Evolutionary conservation across 2,888 invertebrate genomes (phyloP).

Genomic region (Hipparchia semele): DNA sequence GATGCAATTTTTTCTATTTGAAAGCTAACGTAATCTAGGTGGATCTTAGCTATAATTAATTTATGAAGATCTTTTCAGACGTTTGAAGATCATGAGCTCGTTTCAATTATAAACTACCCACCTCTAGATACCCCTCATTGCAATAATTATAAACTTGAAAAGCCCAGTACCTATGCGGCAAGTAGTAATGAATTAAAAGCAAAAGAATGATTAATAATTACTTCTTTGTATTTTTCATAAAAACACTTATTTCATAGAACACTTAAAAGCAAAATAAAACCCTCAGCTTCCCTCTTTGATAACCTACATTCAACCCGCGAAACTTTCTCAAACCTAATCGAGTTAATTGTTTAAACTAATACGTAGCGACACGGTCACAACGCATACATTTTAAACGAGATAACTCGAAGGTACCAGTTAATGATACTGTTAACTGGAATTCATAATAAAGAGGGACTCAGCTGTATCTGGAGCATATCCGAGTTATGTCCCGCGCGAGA

Average conservation of each 20-base stretch:
- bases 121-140: no score
- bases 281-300: neutral
- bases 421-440: conserved; percentile 82
- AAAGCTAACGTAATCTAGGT: no score
- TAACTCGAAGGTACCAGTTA: conserved; percentile 77
- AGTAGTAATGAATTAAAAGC: no score
- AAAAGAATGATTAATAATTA: no score
- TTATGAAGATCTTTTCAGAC: no score
- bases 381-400: conserved; percentile 72
- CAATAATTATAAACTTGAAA: no score
- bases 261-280: neutral
- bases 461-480: conserved; percentile 74
- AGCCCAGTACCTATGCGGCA: no score
- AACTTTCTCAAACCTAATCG: conserved; percentile 8
- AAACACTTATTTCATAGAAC: neutral
- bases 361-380: conserved; percentile 21
- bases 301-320: neutral
- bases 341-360: conserved; percentile 40
- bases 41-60: no score
- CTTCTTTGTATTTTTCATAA: neutral
- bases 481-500: conserved; percentile 82
- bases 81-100: no score
- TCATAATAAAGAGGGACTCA: conserved; percentile 76
- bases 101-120: no score
- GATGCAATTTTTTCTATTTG: no score